Base-by-base conservation (phyloP, 1,140 invertebrate species). In the Formica exsecta region DNA sequence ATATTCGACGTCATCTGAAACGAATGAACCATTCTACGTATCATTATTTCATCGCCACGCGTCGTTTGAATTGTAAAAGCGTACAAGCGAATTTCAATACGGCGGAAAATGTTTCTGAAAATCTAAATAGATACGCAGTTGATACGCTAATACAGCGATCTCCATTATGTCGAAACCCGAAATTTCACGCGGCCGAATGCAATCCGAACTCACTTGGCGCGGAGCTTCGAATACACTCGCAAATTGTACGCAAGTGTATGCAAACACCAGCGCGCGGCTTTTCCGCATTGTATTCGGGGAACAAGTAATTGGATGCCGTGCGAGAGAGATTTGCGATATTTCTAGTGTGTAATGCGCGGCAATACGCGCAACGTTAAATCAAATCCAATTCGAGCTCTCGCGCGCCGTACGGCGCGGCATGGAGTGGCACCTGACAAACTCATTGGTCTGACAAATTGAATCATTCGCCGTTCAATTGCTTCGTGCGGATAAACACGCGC, bases 391-490 rank as follows among this genome's bases (percentile, higher is more conserved):
- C 92, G 92, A 92, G 92, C 91, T 93, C 91, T 93, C 91, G 88
- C 93, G 92, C 92, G 80, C 92, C 88, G 92, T 88, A 91, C 90
- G 85, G 90, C 75, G 87, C 91, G 91, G 92, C 93, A 93, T 94
- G 88, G 92, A 95, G 94, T 95, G 93, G 92, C 94, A 95, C 94
- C 94, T 95, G 94, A 94, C 94, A 94, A 95, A 95, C 94, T 94
- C 94, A 95, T 95, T 95, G 94, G 94, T 93, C 94, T 94, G 94
- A 94, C 93, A 95, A 95, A 95, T 95, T 95, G 93, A 95, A 95
- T 95, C 94, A 95, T 95, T 95, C 94, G 94, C 93, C 92, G 94
- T 95, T 95, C 94, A 94, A 95, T 95, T 94, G 94, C 94, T 94
- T 88, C 92, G 91, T 91, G 87, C 91, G 92, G 92, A 92, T 93